phyloP scores from a whole-genome alignment of 2,797 vertebrate species.

The Pseudochirops corinnae region DNA sequence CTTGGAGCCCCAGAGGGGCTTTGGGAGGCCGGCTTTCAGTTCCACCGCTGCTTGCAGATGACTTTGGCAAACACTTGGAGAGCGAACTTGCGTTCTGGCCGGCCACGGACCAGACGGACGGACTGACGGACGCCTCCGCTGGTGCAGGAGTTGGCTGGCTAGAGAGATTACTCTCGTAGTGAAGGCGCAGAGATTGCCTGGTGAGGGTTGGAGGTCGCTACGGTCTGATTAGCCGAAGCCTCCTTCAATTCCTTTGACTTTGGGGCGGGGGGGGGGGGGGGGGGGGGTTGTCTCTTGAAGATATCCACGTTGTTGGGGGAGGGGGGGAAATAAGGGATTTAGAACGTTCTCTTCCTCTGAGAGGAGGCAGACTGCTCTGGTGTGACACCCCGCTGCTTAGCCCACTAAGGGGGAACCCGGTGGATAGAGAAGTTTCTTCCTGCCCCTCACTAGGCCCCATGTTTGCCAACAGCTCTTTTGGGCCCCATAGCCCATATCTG shows the following conservation, averaged over 20 bases:
- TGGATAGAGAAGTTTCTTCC: not conserved
- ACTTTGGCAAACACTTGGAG: not conserved
- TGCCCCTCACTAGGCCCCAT: constrained; percentile 37
- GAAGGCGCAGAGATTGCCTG: not conserved
- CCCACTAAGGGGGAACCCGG: not conserved
- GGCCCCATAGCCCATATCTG: constrained; percentile 1
- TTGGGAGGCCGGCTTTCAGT: not conserved
- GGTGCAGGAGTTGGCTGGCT: not conserved
- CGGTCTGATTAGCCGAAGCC: not conserved
- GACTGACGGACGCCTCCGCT: not conserved
- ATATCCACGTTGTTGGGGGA: not conserved
- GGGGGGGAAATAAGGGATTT: not conserved
- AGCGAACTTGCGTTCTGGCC: constrained; percentile 2
- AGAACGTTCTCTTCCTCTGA: not conserved
- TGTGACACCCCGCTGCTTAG: not conserved
- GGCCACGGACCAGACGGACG: not conserved
- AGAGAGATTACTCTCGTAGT: not conserved
- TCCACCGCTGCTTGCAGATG: not conserved
- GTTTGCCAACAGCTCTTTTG: not conserved
- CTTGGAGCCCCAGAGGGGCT: not conserved
- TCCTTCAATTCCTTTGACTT: not conserved
- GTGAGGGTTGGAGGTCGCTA: not conserved
- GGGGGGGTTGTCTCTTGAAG: not conserved
- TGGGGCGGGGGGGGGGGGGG: not conserved
- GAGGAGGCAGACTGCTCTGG: not conserved